A percentile compares a stretch with the other conserved stretches of the same genome.
Evolutionary conservation across 1,140 invertebrate genomes (phyloP).

Genomic region (Gryllus bimaculatus): DNA sequence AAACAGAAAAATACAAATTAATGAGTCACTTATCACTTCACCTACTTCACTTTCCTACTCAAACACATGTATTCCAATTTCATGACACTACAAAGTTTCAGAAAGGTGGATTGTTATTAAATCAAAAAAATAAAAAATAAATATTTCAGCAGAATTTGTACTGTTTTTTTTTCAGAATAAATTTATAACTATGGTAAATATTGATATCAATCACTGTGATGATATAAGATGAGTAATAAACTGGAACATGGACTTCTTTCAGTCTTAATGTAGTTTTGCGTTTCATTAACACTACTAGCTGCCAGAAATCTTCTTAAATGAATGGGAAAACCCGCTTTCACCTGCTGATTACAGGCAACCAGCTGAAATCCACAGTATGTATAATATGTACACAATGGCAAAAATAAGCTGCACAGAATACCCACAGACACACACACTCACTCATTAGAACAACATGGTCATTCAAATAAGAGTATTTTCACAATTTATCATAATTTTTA

Average conservation of each 20-base stretch:
- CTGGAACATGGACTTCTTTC: slow-evolving; percentile 11
- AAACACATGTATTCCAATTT: background rate
- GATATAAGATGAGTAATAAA: background rate
- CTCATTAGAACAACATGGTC: background rate
- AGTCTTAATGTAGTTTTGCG: slow-evolving; percentile 14
- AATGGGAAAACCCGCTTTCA: background rate
- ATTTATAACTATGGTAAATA: background rate
- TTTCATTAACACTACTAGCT: slow-evolving; percentile 7
- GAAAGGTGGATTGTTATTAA: background rate
- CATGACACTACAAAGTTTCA: background rate
- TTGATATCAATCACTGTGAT: slow-evolving; percentile 6
- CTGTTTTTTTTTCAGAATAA: slow-evolving; percentile 8
- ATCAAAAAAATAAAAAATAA: background rate
- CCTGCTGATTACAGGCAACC: background rate
- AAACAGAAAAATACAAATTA: background rate
- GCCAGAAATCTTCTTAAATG: slow-evolving; percentile 7
- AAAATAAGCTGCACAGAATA: slow-evolving; percentile 16
- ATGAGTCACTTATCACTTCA: background rate
- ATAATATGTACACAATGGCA: slow-evolving; percentile 20
- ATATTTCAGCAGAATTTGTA: slow-evolving; percentile 12
- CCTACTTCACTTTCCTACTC: background rate
- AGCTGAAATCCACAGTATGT: slow-evolving; percentile 15
- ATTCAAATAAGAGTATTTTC: slow-evolving; percentile 4
- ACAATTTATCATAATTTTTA: background rate
- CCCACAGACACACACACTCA: background rate